These are phyloP conservation scores for Dione vanillae DNA, from an alignment of 2,888 invertebrate genomes.

Conservation along the genomic window DNA sequence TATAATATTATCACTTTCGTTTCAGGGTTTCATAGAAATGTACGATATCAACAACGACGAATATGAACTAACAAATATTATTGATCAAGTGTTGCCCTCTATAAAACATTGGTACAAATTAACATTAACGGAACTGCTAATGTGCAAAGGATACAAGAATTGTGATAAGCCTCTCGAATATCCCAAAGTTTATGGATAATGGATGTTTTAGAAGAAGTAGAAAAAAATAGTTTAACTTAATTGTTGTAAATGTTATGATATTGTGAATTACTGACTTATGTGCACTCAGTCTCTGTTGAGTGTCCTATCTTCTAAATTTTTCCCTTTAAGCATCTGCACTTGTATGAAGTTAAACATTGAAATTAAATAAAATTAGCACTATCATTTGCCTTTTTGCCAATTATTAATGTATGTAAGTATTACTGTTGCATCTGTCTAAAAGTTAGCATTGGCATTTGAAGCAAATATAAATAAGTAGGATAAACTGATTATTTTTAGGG, in stretches of 20 bases:
- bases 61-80: slow-evolving; percentile 88
- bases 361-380: neutral
- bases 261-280: neutral
- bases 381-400: too few species aligned
- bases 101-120: slow-evolving; percentile 79
- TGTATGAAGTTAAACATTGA: neutral
- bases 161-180: slow-evolving; percentile 59
- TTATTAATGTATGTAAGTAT: too few species aligned
- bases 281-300: neutral
- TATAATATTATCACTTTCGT: slow-evolving; percentile 22
- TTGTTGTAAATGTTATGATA: neutral
- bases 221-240: neutral
- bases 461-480: too few species aligned
- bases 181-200: slow-evolving; percentile 45
- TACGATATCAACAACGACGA: slow-evolving; percentile 89
- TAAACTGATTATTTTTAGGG: too few species aligned
- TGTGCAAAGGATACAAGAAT: slow-evolving; percentile 69
- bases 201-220: neutral
- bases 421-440: too few species aligned
- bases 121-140: slow-evolving; percentile 77
- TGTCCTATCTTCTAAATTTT: neutral
- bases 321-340: neutral
- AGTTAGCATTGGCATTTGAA: too few species aligned
- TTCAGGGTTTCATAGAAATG: slow-evolving; percentile 89
- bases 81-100: slow-evolving; percentile 76